These are phyloP conservation scores for Gadopsis bispinosus DNA, from an alignment of 2,797 vertebrate genomes.

Conservation along the genomic window DNA sequence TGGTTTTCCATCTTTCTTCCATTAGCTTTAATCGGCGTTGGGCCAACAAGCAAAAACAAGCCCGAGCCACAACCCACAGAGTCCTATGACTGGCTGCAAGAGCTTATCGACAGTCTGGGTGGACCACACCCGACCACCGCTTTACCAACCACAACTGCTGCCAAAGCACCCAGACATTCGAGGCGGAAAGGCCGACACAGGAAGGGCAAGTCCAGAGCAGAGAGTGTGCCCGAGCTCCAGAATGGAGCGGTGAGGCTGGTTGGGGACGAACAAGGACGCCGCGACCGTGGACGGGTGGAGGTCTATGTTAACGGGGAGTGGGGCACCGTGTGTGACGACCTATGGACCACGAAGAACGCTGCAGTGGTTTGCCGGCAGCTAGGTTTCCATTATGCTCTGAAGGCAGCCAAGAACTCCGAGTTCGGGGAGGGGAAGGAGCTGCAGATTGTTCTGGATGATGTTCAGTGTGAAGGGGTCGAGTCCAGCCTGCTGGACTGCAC, in stretches of 20 bases:
- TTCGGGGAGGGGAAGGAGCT: conserved; percentile 89
- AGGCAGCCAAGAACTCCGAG: conserved; percentile 89
- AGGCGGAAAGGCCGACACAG: conserved; percentile 69
- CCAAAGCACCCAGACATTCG: conserved; percentile 60
- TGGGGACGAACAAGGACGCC: conserved; percentile 66
- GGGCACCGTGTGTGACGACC: conserved; percentile 95
- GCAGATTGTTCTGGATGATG: conserved; percentile 91
- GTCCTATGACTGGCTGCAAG: conserved; percentile 78
- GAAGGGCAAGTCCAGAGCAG: conserved; percentile 75
- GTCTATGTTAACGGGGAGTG: conserved; percentile 86
- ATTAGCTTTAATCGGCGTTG: conserved; percentile 79
- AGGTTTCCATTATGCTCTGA: conserved; percentile 84
- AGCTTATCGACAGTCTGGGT: conserved; percentile 63
- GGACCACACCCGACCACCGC: conserved; percentile 37
- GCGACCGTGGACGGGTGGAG: conserved; percentile 89
- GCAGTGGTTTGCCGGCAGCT: conserved; percentile 92
- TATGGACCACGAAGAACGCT: conserved; percentile 86
- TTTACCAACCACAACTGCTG: conserved; percentile 49
- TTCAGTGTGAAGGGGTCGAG: conserved; percentile 89
- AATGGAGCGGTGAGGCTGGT: conserved; percentile 87
- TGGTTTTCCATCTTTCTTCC: not conserved
- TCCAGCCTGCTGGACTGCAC: conserved; percentile 88
- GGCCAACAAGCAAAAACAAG: conserved; percentile 53
- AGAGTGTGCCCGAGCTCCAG: not conserved
- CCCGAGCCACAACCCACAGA: conserved; percentile 53